Percentiles rank a stretch among this genome's conserved stretches.
phyloP scores from a whole-genome alignment of 2,113 vertebrate genomes.

The Pungitius pungitius region DNA sequence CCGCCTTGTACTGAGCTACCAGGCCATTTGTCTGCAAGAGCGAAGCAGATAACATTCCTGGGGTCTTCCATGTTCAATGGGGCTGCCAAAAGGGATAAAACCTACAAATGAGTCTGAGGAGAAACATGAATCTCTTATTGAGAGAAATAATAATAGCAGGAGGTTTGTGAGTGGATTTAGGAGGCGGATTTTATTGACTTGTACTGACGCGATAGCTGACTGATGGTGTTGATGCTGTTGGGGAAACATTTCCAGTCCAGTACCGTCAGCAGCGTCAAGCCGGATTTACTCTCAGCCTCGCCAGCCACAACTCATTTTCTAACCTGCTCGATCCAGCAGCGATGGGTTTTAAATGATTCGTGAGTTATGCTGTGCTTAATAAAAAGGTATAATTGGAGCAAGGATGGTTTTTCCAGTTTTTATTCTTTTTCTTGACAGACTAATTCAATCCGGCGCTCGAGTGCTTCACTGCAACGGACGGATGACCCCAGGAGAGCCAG shows the following conservation, averaged over 20 bases:
- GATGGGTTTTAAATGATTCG: constrained; percentile 47
- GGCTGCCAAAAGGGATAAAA: constrained; percentile 48
- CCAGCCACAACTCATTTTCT: constrained; percentile 42
- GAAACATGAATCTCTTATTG: constrained; percentile 53
- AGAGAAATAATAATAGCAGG: constrained; percentile 57
- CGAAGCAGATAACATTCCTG: constrained; percentile 33
- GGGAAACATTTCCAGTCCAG: constrained; percentile 53
- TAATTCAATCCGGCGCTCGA: neutral
- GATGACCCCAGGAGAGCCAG: constrained; percentile 1
- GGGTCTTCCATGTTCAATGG: constrained; percentile 45
- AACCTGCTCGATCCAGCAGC: constrained; percentile 23
- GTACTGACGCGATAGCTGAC: constrained; percentile 41
- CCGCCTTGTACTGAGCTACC: constrained; percentile 10
- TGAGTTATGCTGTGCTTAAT: constrained; percentile 39
- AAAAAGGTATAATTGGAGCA: constrained; percentile 34
- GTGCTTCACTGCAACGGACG: neutral
- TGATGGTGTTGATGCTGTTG: constrained; percentile 46
- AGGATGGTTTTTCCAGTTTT: neutral
- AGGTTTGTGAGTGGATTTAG: constrained; percentile 64
- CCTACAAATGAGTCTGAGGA: constrained; percentile 52
- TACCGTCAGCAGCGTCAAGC: constrained; percentile 8
- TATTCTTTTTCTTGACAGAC: neutral
- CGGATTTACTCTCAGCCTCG: constrained; percentile 42
- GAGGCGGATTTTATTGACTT: constrained; percentile 66
- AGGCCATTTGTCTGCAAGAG: constrained; percentile 47